Percentiles rank a stretch among this genome's conserved stretches.
Conservation (phyloP, 2,113 vertebrate species). For the Corythoichthys intestinalis region DNA sequence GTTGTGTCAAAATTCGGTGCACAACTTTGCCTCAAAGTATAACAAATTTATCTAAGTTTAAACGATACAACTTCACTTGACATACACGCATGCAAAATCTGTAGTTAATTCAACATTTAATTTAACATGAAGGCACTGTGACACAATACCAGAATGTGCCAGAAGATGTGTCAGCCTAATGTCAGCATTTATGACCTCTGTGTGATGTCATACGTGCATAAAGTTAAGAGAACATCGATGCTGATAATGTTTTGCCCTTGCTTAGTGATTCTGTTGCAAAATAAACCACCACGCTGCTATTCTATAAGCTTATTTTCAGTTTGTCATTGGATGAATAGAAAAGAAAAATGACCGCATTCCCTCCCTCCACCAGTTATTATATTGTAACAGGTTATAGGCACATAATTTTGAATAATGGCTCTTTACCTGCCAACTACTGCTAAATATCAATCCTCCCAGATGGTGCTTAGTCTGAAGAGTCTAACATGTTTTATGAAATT, state of each 20-base stretch:
- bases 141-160: neutral
- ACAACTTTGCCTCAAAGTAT: constrained; percentile 4
- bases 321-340: neutral
- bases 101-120: neutral
- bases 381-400: neutral
- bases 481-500: constrained; percentile 19
- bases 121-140: neutral
- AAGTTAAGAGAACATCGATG: neutral
- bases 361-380: neutral
- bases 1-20: constrained; percentile 4
- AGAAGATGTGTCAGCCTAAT: neutral
- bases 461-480: constrained; percentile 19
- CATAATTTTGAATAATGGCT: constrained; percentile 11
- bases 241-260: neutral
- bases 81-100: neutral
- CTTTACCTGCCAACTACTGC: neutral
- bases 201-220: neutral
- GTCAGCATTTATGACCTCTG: neutral
- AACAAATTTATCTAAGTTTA: constrained; percentile 3
- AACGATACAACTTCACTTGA: neutral
- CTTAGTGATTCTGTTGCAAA: neutral
- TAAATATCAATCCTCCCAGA: constrained; percentile 22
- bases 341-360: neutral
- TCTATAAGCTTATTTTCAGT: neutral
- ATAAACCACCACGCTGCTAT: neutral